phyloP scores from a whole-genome alignment of 92 coral and sea anemone species.

The Pocillopora meandrina region DNA sequence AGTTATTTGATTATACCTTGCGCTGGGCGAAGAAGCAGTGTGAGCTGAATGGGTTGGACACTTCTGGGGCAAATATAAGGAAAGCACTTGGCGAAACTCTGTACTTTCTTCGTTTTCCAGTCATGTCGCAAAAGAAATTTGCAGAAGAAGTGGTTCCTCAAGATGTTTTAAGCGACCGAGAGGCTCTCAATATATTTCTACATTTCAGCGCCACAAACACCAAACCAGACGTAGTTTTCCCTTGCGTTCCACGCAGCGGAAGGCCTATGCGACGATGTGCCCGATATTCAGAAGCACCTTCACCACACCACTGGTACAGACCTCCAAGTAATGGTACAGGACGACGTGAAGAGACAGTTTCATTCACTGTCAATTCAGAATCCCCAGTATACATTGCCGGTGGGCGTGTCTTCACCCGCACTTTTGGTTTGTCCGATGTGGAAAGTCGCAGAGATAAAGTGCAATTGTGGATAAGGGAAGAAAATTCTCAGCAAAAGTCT shows the following conservation, averaged over 20 bases:
- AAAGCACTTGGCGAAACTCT: slow-evolving; percentile 64
- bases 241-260: slow-evolving; percentile 53
- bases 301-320: slow-evolving; percentile 71
- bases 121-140: slow-evolving; percentile 68
- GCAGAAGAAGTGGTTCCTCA: slow-evolving; percentile 72
- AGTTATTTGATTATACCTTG: slow-evolving; percentile 59
- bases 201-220: slow-evolving; percentile 39
- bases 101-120: slow-evolving; percentile 62
- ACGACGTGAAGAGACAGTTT: slow-evolving; percentile 58
- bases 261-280: slow-evolving; percentile 58
- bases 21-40: slow-evolving; percentile 69
- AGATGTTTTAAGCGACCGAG: slow-evolving; percentile 60
- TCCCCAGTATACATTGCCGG: slow-evolving; percentile 65
- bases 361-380: slow-evolving; percentile 49
- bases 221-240: slow-evolving; percentile 57
- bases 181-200: slow-evolving; percentile 65
- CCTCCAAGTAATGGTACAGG: slow-evolving; percentile 61
- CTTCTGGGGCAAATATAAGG: slow-evolving; percentile 58
- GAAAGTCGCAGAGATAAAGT: slow-evolving; percentile 41
- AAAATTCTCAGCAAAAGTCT: slow-evolving; percentile 18
- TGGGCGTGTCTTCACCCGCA: slow-evolving; percentile 60
- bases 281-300: slow-evolving; percentile 60
- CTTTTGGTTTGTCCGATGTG: slow-evolving; percentile 42
- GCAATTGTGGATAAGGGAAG: slow-evolving; percentile 37
- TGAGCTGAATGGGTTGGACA: slow-evolving; percentile 30